Conservation (phyloP, 2,797 vertebrate genomes). For the Notamacropus eugenii region DNA sequence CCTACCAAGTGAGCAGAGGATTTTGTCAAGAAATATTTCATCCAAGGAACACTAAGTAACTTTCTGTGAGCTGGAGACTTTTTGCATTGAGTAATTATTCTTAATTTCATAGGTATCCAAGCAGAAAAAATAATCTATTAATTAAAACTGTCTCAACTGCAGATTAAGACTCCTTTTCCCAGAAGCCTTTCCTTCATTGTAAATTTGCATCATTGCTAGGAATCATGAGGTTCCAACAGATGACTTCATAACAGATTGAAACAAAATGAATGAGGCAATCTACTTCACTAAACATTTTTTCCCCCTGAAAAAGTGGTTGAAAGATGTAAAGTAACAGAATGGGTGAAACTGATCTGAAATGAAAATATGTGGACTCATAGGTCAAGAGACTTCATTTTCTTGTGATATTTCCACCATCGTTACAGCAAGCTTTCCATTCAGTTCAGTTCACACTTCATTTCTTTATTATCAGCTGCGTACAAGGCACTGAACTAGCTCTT, state of each 20-base stretch:
- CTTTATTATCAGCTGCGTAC: neutral
- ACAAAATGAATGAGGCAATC: conserved; percentile 15
- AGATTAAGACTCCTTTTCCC: neutral
- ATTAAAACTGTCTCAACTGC: neutral
- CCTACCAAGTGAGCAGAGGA: neutral
- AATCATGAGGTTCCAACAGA: neutral
- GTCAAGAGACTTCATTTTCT: conserved; percentile 8
- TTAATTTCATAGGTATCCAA: neutral
- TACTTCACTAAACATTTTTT: conserved; percentile 21
- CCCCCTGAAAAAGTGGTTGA: neutral
- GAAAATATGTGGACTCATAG: neutral
- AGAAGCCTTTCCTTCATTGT: neutral
- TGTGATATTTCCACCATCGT: neutral
- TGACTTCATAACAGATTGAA: conserved; percentile 18
- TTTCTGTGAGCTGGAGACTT: neutral
- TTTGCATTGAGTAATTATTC: neutral
- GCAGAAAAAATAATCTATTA: neutral
- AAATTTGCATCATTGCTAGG: conserved; percentile 13
- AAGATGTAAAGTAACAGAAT: conserved; percentile 17
- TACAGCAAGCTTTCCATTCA: neutral
- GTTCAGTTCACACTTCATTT: neutral
- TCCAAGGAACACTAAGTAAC: neutral
- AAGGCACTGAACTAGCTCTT: neutral
- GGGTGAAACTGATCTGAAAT: conserved; percentile 4
- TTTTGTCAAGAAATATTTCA: neutral